These are phyloP conservation scores for Crotalus horridus DNA, from an alignment of 2,113 vertebrate species.

Conservation along the genomic window DNA sequence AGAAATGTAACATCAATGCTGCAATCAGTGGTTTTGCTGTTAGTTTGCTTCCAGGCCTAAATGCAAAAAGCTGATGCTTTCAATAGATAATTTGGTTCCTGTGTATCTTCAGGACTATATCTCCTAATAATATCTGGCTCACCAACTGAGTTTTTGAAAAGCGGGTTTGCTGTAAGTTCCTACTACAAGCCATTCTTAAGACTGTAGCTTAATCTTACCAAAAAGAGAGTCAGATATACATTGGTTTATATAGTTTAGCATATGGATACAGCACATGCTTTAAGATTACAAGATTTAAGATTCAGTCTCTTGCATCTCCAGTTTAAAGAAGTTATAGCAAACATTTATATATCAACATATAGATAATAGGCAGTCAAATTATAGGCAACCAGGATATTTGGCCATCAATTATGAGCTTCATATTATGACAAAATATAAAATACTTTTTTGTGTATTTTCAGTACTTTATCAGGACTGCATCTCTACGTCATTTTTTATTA, in stretches of 20 bases:
- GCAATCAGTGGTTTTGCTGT: neutral
- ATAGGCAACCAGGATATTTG: neutral
- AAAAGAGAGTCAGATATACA: neutral
- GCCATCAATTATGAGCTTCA: neutral
- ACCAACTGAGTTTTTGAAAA: neutral
- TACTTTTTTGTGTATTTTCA: neutral
- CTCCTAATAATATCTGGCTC: neutral
- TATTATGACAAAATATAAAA: neutral
- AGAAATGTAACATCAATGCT: neutral
- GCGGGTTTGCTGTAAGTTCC: neutral
- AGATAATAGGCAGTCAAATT: neutral
- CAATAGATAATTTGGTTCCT: neutral
- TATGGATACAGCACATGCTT: neutral
- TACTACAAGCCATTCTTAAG: neutral
- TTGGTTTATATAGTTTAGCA: neutral
- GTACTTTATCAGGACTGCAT: neutral
- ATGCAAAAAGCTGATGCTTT: neutral
- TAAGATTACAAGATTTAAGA: neutral
- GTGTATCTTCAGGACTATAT: neutral
- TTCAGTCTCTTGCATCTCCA: neutral
- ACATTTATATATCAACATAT: neutral
- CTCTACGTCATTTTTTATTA: neutral
- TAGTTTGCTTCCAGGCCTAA: neutral
- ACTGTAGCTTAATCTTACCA: neutral
- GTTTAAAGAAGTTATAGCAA: neutral